A percentile compares a stretch with the other conserved stretches of the same genome.
These are phyloP conservation scores for Drosophila melanica DNA, from an alignment of 1,140 invertebrate species.

Conservation along the genomic window DNA sequence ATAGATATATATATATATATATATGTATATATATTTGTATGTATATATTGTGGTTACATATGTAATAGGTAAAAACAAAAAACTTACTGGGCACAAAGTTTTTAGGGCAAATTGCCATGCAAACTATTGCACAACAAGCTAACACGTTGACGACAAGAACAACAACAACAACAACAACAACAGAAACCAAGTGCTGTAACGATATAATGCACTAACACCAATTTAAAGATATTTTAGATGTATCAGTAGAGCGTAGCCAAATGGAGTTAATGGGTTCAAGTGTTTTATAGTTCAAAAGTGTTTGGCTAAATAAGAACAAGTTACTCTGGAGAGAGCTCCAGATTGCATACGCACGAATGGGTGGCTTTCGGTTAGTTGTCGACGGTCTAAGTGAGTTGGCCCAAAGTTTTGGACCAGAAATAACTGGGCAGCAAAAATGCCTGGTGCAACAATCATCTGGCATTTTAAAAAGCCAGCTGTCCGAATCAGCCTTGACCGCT, in stretches of 20 bases:
- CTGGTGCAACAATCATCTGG: conserved; percentile 33
- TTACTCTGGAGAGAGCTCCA: not conserved
- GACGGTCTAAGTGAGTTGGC: conserved; percentile 56
- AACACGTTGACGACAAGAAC: conserved; percentile 31
- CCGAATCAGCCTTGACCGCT: conserved; percentile 62
- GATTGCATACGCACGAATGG: conserved; percentile 7
- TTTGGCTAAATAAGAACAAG: conserved; percentile 37
- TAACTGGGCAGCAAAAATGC: conserved; percentile 59
- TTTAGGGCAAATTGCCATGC: conserved; percentile 53
- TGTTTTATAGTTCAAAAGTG: conserved; percentile 73
- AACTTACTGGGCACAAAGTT: conserved; percentile 68
- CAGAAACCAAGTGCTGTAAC: conserved; percentile 33
- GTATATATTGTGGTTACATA: conserved; percentile 40
- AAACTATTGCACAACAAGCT: conserved; percentile 66
- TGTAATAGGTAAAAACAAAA: conserved; percentile 56
- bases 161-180: conserved; percentile 21
- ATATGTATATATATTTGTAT: not conserved
- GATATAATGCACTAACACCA: conserved; percentile 71
- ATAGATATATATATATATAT: conserved; percentile 21
- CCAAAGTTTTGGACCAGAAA: conserved; percentile 57
- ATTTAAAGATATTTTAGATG: conserved; percentile 81
- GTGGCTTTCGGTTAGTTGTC: conserved; percentile 39
- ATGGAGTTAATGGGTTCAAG: conserved; percentile 70
- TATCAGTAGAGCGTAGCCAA: conserved; percentile 24
- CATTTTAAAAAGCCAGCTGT: conserved; percentile 29